Evolutionary conservation across 64 coral and sea anemone genomes (phyloP).

Genomic region (Orbicella faveolata): DNA sequence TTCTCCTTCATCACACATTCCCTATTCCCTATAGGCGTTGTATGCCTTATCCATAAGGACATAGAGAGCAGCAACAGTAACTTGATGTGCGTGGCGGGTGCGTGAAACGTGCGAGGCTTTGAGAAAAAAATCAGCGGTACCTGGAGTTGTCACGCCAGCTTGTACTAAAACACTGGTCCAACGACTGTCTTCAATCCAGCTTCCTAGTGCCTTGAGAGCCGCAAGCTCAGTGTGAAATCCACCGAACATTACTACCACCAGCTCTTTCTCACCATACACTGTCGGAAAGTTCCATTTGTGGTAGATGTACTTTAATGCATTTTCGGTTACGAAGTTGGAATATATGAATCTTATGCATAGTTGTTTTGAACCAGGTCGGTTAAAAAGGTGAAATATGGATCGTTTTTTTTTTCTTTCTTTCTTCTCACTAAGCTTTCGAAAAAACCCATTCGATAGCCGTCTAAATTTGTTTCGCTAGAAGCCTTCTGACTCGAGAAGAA

Average conservation of each 20-base stretch:
- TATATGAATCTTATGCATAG: too few species aligned
- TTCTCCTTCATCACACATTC: background rate
- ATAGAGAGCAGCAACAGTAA: background rate
- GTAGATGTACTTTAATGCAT: too few species aligned
- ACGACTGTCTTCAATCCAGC: slow-evolving; percentile 53
- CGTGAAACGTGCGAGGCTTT: background rate
- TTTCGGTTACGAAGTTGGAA: too few species aligned
- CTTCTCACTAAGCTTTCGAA: too few species aligned
- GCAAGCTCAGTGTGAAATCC: slow-evolving; percentile 53
- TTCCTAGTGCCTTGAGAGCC: slow-evolving; percentile 52
- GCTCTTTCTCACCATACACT: slow-evolving; percentile 55
- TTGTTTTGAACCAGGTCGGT: too few species aligned
- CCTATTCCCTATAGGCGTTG: background rate
- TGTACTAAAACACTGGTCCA: slow-evolving; percentile 36
- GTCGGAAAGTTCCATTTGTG: slow-evolving; percentile 47
- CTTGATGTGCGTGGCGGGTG: background rate
- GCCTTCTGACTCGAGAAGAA: too few species aligned
- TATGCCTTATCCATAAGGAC: background rate
- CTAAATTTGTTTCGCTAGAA: too few species aligned
- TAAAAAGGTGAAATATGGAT: too few species aligned
- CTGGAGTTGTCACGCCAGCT: slow-evolving; percentile 1
- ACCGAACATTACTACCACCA: slow-evolving; percentile 55
- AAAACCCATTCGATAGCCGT: too few species aligned
- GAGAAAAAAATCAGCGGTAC: background rate
- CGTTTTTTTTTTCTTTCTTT: too few species aligned